A percentile compares a stretch with the other conserved stretches of the same genome.
phyloP scores from a whole-genome alignment of 2,888 invertebrate genomes.

The Dorcus hopei region DNA sequence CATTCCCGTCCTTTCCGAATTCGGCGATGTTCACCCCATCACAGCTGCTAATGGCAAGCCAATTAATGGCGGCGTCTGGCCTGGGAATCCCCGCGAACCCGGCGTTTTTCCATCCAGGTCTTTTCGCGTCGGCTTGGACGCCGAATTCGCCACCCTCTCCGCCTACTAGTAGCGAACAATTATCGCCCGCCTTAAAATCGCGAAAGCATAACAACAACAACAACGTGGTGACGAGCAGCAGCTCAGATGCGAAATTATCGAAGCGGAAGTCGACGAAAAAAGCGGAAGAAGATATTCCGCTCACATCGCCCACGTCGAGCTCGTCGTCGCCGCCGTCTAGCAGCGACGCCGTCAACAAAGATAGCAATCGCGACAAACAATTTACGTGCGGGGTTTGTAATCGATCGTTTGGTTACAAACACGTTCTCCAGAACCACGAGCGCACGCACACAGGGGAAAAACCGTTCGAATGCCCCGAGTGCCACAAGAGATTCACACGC shows the following conservation, averaged over 20 bases:
- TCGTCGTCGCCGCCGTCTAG: slow-evolving; percentile 55
- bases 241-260: slow-evolving; percentile 45
- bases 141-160: slow-evolving; percentile 53
- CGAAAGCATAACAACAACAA: slow-evolving; percentile 48
- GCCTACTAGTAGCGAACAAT: slow-evolving; percentile 47
- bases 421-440: slow-evolving; percentile 91
- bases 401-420: slow-evolving; percentile 89
- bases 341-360: slow-evolving; percentile 42
- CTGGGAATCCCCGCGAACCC: slow-evolving; percentile 57
- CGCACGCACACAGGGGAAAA: slow-evolving; percentile 94
- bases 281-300: slow-evolving; percentile 44
- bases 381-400: slow-evolving; percentile 88
- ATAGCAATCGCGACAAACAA: slow-evolving; percentile 63
- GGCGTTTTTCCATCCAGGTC: slow-evolving; percentile 62
- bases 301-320: slow-evolving; percentile 56
- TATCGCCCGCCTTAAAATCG: slow-evolving; percentile 45
- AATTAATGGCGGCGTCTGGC: slow-evolving; percentile 57
- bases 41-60: slow-evolving; percentile 52
- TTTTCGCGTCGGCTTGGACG: slow-evolving; percentile 54
- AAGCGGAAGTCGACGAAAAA: slow-evolving; percentile 37
- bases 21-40: slow-evolving; percentile 51
- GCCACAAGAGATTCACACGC: slow-evolving; percentile 86
- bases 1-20: slow-evolving; percentile 52
- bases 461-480: slow-evolving; percentile 88
- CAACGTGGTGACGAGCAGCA: slow-evolving; percentile 49